Percentiles rank a stretch among this genome's conserved stretches.
phyloP scores from a whole-genome alignment of 2,888 invertebrate genomes.

The Diadegma fenestrale region DNA sequence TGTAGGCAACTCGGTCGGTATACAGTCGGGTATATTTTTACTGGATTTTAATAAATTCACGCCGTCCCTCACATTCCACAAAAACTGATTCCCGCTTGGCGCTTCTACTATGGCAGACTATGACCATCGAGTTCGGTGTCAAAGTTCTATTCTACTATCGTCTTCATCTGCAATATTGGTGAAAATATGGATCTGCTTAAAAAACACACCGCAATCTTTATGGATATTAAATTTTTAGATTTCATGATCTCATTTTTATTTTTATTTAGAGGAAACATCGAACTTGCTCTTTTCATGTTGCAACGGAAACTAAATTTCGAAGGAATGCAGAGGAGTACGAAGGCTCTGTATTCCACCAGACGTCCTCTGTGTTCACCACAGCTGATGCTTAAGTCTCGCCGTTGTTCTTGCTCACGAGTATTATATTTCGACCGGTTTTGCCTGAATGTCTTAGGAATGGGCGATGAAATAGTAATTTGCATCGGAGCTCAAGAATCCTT shows the following conservation, averaged over 20 bases:
- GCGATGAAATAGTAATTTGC: slow-evolving; percentile 69
- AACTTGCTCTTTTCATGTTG: not conserved
- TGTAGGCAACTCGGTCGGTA: not conserved
- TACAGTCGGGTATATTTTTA: not conserved
- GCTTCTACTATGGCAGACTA: too few species aligned
- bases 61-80: not conserved
- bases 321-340: not conserved
- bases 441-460: slow-evolving; percentile 57
- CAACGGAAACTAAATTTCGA: slow-evolving; percentile 6
- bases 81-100: not conserved
- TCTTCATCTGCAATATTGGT: too few species aligned
- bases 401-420: slow-evolving; percentile 51
- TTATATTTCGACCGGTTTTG: slow-evolving; percentile 61
- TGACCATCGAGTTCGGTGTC: too few species aligned
- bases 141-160: too few species aligned
- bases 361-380: slow-evolving; percentile 27
- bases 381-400: slow-evolving; percentile 51
- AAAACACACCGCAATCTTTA: not conserved
- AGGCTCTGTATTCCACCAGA: slow-evolving; percentile 5
- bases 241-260: not conserved
- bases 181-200: too few species aligned
- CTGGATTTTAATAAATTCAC: not conserved
- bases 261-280: too few species aligned
- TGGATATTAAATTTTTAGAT: not conserved
- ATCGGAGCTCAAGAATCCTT: slow-evolving; percentile 39